phyloP scores from a whole-genome alignment of 2,888 invertebrate species.

The Ormia ochracea region DNA sequence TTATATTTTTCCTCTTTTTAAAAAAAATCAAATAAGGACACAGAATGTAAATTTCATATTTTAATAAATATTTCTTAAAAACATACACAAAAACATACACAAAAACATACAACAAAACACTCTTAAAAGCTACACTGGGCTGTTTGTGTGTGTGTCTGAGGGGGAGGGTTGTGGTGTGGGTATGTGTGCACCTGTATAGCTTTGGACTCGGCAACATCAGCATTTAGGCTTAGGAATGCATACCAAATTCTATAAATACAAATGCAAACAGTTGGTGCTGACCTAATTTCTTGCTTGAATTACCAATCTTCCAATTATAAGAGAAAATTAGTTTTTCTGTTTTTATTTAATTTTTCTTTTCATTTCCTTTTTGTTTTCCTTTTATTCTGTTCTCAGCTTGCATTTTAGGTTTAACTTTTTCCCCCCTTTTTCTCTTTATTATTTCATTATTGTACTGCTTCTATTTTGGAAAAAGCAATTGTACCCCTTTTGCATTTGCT shows the following conservation, averaged over 20 bases:
- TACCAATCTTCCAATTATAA: conserved; percentile 56
- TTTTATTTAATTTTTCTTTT: conserved; percentile 24
- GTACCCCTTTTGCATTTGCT: conserved; percentile 38
- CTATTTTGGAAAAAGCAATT: conserved; percentile 12
- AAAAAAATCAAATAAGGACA: conserved; percentile 1
- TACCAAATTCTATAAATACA: conserved; percentile 43
- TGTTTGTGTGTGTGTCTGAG: no score
- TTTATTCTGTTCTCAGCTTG: neutral
- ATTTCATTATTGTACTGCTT: no score
- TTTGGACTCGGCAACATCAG: conserved; percentile 33
- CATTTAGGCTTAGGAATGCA: conserved; percentile 51
- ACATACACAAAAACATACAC: neutral
- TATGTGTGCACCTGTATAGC: neutral
- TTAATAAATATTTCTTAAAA: conserved; percentile 16
- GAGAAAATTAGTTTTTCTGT: conserved; percentile 48
- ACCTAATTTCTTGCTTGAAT: conserved; percentile 58
- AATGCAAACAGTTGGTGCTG: conserved; percentile 48
- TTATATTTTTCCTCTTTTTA: conserved; percentile 23
- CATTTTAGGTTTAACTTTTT: neutral
- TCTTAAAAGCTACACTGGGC: no score
- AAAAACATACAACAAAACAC: no score
- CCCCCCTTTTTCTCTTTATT: neutral
- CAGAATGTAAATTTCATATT: conserved; percentile 10
- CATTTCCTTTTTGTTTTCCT: conserved; percentile 24
- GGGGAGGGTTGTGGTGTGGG: no score